Evolutionary conservation across 2,888 invertebrate genomes (phyloP), one percentile per base, ranked within the genome.

Genomic region (Linnaemya vulpina): DNA sequence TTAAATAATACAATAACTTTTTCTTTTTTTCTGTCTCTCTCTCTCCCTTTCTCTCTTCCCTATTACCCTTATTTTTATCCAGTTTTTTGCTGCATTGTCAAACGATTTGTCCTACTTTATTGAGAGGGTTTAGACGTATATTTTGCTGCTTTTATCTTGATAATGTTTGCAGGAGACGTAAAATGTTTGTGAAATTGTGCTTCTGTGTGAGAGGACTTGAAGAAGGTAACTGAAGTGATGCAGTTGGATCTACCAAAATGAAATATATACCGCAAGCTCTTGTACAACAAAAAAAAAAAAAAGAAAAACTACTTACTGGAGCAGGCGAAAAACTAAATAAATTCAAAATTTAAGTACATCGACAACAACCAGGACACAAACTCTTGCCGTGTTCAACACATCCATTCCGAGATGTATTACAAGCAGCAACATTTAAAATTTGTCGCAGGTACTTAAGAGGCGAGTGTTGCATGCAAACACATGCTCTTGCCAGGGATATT

Each of bases 201-300:
- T 46, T 46, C 13, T 49, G 49, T 58, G 17, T 25, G n/a, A 22
- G 25, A 51, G n/a, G 74, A 65, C 58, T 38, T 49, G 53, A 63
- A 51, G 38, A 58, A 62, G 20, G 46, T 22, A 78, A 17, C 43
- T 82, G 35, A 82, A 75, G 71, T 82, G 82, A 73, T 85, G 82
- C 85, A 85, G 85, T 76, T 71, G 85, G 85, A 85, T 85, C 74
- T 71, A 71, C 9, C 71, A 55, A 75, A 82, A 82, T 85, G 82
- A 85, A 82, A 85, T 85, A 85, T 82, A 71, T 85, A 82, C 82
- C 78, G 78, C 82, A 82, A 82, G 10, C 71, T 77, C 53, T 79
- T 71, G 65, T 22, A 60, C 46, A 55, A 53, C 38, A 51, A 71
- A 75, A 38, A 62, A 53, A 17, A 11, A 58, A 13, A 9, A 38